Evolutionary conservation across 2,113 vertebrate genomes (phyloP).

Genomic region (Pheucticus melanocephalus): DNA sequence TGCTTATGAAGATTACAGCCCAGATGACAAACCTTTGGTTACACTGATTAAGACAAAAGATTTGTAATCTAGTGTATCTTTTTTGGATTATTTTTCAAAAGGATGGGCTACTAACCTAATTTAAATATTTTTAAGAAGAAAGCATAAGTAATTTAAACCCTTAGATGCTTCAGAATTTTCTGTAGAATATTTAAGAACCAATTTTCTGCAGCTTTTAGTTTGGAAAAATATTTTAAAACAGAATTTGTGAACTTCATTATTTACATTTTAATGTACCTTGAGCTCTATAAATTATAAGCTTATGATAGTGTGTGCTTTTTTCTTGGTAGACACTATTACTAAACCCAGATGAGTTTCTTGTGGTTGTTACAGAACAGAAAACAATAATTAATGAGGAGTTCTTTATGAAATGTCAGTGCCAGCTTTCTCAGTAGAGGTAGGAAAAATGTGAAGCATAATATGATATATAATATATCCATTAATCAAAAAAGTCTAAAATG

Average conservation of each 20-base stretch:
- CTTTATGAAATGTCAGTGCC: constrained; percentile 70
- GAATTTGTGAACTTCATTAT: constrained; percentile 72
- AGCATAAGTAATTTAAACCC: constrained; percentile 76
- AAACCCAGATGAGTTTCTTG: constrained; percentile 61
- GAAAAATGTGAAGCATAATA: constrained; percentile 73
- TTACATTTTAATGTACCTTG: constrained; percentile 71
- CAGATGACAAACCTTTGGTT: constrained; percentile 96
- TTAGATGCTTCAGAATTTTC: constrained; percentile 77
- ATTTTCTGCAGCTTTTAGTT: constrained; percentile 84
- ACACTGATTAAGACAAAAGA: constrained; percentile 99
- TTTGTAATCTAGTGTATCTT: constrained; percentile 86
- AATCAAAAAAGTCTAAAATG: constrained; percentile 78
- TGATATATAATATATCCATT: constrained; percentile 74
- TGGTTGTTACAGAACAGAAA: constrained; percentile 60
- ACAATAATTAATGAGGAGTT: constrained; percentile 62
- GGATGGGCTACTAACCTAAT: constrained; percentile 77
- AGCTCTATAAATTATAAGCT: constrained; percentile 70
- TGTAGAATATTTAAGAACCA: constrained; percentile 77
- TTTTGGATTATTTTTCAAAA: constrained; percentile 80
- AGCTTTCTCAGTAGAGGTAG: constrained; percentile 82
- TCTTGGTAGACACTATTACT: constrained; percentile 53
- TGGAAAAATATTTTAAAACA: constrained; percentile 75
- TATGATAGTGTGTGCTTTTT: constrained; percentile 67
- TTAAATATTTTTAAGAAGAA: constrained; percentile 84
- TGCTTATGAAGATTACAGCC: constrained; percentile 95